Conservation (phyloP, 2,797 vertebrate species). For the Sebastes diploproa region DNA sequence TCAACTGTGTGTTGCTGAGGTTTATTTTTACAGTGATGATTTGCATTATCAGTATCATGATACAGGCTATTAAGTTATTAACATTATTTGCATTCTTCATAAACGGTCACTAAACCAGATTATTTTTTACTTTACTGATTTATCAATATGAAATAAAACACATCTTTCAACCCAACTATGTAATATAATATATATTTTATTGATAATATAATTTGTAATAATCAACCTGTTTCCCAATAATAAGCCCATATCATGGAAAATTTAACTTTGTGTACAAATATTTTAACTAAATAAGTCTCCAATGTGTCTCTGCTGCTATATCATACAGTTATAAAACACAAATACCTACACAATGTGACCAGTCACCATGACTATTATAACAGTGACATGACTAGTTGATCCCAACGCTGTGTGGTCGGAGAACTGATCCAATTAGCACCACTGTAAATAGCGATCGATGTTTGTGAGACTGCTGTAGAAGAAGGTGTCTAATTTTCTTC, state of each 20-base stretch:
- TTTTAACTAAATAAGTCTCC: neutral
- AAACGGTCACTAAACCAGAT: neutral
- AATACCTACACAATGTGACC: neutral
- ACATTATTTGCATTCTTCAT: neutral
- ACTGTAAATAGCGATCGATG: neutral
- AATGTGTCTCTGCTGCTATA: neutral
- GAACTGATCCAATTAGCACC: neutral
- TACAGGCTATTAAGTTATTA: too few species aligned
- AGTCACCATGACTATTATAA: neutral
- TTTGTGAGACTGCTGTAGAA: neutral
- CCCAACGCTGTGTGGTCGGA: neutral
- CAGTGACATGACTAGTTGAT: neutral
- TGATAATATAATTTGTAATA: neutral
- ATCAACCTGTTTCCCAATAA: neutral
- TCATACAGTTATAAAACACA: neutral
- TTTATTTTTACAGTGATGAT: too few species aligned
- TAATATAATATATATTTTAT: neutral
- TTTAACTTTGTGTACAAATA: rapidly evolving
- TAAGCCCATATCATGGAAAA: neutral
- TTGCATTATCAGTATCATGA: neutral
- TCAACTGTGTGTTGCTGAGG: rapidly evolving
- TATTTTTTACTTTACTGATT: neutral
- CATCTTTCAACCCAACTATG: neutral
- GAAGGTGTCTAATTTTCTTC: neutral
- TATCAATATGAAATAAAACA: neutral